Base-by-base conservation (phyloP, 92 coral and sea anemone genomes). In the Epizoanthus illoricatus region DNA sequence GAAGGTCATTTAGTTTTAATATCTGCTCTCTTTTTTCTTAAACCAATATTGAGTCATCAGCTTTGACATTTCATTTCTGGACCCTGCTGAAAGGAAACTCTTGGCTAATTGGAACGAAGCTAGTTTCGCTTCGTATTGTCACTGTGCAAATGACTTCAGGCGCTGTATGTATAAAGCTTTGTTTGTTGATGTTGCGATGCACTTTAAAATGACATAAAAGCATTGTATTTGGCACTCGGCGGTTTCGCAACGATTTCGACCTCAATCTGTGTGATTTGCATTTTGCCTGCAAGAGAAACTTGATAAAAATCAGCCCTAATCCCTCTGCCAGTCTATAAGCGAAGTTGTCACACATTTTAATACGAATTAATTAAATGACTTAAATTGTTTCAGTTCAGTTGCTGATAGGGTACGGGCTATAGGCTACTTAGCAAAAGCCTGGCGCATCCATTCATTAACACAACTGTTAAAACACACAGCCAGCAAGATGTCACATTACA, bases 11-110 rank as follows among this genome's bases (percentile, higher is more conserved):
- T 93, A 85, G 91, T 84, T 93, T 93, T 93, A 86, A 93, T 93
- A 93, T 93, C 97, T 86, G 83, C 67, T 85, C 82, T 83, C 87
- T 86, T 92, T 88, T 87, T 84, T 83, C 97, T 84, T 90, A 91
- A 91, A 88, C 92, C 90, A 93, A 93, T 93, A 93, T 93, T 74
- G 78, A 88, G 88, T 85, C 94, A 86, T 88, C 92, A 88, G 71
- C 56, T 63, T 76, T 93, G 97, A 93, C 97, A 82, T 74, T 82
- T 90, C 90, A 68, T 85, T 86, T 90, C 81, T 85, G 72, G 86
- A 85, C 80, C 87, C 88, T 83, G 84, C 88, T 84, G 86, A 79
- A 88, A 67, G 83, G 91, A 88, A 89, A 91, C 86, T 79, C 78
- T 73, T 52, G 52, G 45, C 47, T 78, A 61, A 85, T 85, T 65